phyloP scores from a whole-genome alignment of 2,888 invertebrate species.

The Campopleginae sp. region DNA sequence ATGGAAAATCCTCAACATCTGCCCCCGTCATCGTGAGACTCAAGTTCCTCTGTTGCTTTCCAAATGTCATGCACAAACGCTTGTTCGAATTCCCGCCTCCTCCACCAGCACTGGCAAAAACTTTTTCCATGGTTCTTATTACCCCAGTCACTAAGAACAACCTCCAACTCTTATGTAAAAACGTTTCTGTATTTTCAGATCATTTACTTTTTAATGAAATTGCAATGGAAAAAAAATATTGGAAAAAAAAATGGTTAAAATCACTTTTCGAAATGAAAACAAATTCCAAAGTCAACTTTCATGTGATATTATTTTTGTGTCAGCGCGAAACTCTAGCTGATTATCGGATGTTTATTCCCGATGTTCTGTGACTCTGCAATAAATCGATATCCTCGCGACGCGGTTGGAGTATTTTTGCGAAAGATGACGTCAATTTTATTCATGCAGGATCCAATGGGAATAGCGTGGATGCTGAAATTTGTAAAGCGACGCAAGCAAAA shows the following conservation, averaged over 20 bases:
- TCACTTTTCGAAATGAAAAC: background rate
- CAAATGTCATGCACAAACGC: slow-evolving; percentile 49
- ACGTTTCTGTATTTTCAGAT: background rate
- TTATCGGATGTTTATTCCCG: background rate
- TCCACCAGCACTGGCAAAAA: background rate
- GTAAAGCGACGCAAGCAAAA: slow-evolving; percentile 15
- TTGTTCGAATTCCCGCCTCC: background rate
- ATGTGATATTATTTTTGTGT: background rate
- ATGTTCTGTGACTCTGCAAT: background rate
- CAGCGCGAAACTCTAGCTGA: background rate
- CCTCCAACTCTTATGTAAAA: background rate
- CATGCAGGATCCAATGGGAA: background rate
- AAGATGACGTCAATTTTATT: slow-evolving; percentile 45
- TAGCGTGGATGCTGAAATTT: background rate
- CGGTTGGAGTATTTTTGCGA: slow-evolving; percentile 18
- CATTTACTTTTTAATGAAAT: background rate
- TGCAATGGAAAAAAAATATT: background rate
- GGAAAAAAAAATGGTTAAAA: background rate
- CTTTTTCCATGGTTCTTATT: background rate
- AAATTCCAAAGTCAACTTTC: background rate
- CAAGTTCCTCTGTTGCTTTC: slow-evolving; percentile 43
- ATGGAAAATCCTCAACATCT: slow-evolving; percentile 15
- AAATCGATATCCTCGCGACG: slow-evolving; percentile 10
- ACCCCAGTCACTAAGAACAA: slow-evolving; percentile 1
- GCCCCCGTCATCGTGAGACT: slow-evolving; percentile 43